Evolutionary conservation across 92 coral and sea anemone genomes (phyloP).

Genomic region (Pocillopora grandis): DNA sequence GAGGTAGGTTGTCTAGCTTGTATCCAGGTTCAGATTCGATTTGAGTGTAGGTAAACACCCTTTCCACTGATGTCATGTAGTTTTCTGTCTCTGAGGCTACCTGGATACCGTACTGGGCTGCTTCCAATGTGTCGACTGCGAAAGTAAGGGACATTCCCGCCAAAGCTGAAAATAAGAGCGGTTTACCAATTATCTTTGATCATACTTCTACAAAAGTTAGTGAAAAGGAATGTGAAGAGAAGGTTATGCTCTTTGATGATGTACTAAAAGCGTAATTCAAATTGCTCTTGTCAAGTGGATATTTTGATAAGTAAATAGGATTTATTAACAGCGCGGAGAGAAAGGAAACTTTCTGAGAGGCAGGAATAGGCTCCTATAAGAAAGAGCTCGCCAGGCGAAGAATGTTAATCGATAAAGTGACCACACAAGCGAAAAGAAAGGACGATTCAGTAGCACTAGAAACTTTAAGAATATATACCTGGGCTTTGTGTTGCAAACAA

Average conservation of each 20-base stretch:
- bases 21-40: slow-evolving; percentile 6
- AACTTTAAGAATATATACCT: neutral
- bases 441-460: no score
- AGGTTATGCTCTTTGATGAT: no score
- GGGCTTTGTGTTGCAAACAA: slow-evolving; percentile 27
- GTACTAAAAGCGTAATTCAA: no score
- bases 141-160: slow-evolving; percentile 47
- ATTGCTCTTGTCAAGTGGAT: no score
- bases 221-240: no score
- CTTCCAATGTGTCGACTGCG: slow-evolving; percentile 5
- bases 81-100: slow-evolving; percentile 29
- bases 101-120: slow-evolving; percentile 17
- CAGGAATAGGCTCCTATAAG: no score
- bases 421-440: no score
- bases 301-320: no score
- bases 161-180: slow-evolving; percentile 35
- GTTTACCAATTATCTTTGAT: neutral
- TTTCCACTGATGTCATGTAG: slow-evolving; percentile 34
- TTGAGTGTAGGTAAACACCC: slow-evolving; percentile 24
- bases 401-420: no score
- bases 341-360: no score
- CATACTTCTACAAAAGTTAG: neutral
- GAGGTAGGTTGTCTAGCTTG: neutral
- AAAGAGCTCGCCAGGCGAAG: no score
- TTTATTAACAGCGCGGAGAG: no score